Base-by-base conservation (phyloP, 2,113 vertebrate species). In the Elanus axillaris region DNA sequence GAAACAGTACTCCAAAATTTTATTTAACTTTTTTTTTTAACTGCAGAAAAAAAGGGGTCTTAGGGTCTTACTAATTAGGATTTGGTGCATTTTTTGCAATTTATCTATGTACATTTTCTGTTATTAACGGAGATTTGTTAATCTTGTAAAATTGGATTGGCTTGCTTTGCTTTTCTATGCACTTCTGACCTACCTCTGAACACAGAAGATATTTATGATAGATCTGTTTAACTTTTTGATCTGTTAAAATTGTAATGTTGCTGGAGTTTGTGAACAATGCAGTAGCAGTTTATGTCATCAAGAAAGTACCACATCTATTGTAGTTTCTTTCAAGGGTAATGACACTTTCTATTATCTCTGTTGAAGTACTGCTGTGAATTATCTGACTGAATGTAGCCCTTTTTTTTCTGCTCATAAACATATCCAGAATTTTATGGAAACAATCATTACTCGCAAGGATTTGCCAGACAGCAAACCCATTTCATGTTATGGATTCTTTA, bases 281-380 rank as follows among this genome's bases (percentile, higher is more conserved):
- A 88, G 25, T 93, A 92, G 90, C 31, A 45, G 58, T 87, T 93
- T 90, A n/a, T 72, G 50, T 83, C 13, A 47, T 73, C 62, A 90
- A 66, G 74, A 78, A 86, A 90, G 12, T 26, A 83, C 11, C 21
- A n/a, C 17, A 79, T 86, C 22, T 69, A n/a, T 72, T 1, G 7
- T 31, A 23, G 38, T 53, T 90, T 86, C 59, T 88, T 92, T 86
- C 88, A 92, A 83, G 78, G 32, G n/a, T 69, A 93, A 93, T 76
- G 67, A 76, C 47, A 48, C 2, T 85, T 96, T 64, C 36, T 87
- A n/a, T 90, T 88, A 76, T 76, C 42, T 93, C 58, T 82, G 42
- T 79, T 67, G 75, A 90, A 71, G 15, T 75, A 21, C 12, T 77
- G 20, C 34, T 68, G 60, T 63, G 73, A 84, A 86, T 82, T 92